phyloP scores from a whole-genome alignment of 2,113 vertebrate species.

The Zosterops lateralis region DNA sequence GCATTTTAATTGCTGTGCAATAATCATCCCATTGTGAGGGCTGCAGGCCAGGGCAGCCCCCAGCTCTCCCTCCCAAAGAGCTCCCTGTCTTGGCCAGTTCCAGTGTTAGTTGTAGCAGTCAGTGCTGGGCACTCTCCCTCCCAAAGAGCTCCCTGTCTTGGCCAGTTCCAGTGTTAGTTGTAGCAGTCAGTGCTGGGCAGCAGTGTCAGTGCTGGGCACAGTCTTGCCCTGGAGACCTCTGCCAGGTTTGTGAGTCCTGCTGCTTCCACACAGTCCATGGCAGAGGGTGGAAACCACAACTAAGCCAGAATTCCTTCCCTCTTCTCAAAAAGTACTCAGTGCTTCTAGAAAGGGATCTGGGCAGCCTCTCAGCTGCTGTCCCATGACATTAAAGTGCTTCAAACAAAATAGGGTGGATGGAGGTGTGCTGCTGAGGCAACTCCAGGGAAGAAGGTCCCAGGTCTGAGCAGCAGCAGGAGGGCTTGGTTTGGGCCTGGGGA shows the following conservation, averaged over 20 bases:
- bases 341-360: neutral
- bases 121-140: constrained; percentile 6
- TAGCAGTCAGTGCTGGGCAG: neutral
- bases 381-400: constrained; percentile 45
- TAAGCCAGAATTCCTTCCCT: neutral
- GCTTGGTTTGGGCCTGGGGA: neutral
- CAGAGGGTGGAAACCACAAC: neutral
- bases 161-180: neutral
- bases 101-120: neutral
- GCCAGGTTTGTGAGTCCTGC: neutral
- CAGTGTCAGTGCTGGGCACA: constrained; percentile 16
- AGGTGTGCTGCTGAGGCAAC: neutral
- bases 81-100: neutral
- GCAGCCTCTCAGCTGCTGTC: neutral
- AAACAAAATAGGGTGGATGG: neutral
- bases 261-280: neutral
- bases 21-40: neutral
- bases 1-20: constrained; percentile 2
- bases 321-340: constrained; percentile 33
- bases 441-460: neutral
- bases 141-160: neutral
- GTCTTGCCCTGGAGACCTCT: neutral
- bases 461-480: rapidly evolving
- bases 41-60: neutral
- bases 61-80: neutral